phyloP scores from a whole-genome alignment of 2,113 vertebrate species.

The Bambusicola thoracicus region DNA sequence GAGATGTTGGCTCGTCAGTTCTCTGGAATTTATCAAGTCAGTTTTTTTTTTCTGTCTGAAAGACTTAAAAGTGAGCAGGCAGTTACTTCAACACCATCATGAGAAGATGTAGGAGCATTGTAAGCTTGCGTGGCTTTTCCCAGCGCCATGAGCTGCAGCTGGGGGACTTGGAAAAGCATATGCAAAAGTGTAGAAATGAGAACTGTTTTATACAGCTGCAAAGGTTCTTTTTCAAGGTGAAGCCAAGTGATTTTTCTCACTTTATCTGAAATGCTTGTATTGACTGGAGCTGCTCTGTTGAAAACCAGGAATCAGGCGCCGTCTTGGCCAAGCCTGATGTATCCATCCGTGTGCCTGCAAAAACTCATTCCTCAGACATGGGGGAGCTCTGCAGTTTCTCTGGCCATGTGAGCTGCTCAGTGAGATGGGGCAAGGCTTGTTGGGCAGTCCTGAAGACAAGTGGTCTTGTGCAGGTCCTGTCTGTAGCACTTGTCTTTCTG shows the following conservation, averaged over 20 bases:
- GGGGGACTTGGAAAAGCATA: not conserved
- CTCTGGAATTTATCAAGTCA: not conserved
- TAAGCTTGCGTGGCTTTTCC: not conserved
- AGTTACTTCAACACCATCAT: not conserved
- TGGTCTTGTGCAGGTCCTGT: not conserved
- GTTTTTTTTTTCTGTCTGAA: not conserved
- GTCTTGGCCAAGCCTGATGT: not conserved
- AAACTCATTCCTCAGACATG: not conserved
- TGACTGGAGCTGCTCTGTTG: not conserved
- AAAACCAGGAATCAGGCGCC: not conserved
- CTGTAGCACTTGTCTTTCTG: fast-evolving
- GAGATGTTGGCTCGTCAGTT: not conserved
- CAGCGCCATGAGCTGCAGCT: not conserved
- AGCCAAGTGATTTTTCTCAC: not conserved
- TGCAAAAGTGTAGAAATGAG: fast-evolving
- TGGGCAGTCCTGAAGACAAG: not conserved
- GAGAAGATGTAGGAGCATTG: not conserved
- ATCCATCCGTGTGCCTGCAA: too few relatives aligned
- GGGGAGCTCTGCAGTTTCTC: not conserved
- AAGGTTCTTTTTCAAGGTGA: not conserved
- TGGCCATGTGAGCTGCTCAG: not conserved
- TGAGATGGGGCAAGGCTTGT: too few relatives aligned
- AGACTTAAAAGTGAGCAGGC: not conserved
- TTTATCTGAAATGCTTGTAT: not conserved
- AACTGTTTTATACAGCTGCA: not conserved